phyloP scores from a whole-genome alignment of 2,888 invertebrate genomes.

The Noctua fimbriata region DNA sequence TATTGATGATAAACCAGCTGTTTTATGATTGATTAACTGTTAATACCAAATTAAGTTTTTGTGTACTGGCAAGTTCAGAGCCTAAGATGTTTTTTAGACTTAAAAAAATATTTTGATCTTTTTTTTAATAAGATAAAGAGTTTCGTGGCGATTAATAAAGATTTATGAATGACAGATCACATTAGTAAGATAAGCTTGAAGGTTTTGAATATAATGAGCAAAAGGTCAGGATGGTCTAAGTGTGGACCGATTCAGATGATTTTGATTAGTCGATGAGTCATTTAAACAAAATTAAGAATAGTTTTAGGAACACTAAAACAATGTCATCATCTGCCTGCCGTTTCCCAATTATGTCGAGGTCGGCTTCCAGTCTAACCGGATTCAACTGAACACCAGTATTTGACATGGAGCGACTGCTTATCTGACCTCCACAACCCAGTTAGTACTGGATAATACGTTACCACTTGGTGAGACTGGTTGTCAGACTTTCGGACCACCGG shows the following conservation, averaged over 20 bases:
- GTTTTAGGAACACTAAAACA: neutral
- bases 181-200: neutral
- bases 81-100: neutral
- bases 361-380: neutral
- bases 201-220: neutral
- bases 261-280: neutral
- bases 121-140: neutral
- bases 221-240: neutral
- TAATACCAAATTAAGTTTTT: slow-evolving; percentile 2
- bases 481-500: too few species aligned
- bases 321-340: too few species aligned
- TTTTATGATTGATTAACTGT: neutral
- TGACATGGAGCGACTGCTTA: too few species aligned
- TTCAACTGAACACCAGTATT: neutral
- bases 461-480: too few species aligned
- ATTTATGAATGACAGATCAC: slow-evolving; percentile 8
- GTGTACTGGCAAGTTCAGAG: neutral
- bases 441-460: too few species aligned
- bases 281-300: neutral
- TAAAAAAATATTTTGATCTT: neutral
- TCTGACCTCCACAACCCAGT: too few species aligned
- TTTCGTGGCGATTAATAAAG: neutral
- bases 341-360: too few species aligned
- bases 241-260: neutral
- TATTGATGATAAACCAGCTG: slow-evolving; percentile 1